Evolutionary conservation across 2,888 invertebrate genomes (phyloP).

Genomic region (Zhengitettix transpicula): DNA sequence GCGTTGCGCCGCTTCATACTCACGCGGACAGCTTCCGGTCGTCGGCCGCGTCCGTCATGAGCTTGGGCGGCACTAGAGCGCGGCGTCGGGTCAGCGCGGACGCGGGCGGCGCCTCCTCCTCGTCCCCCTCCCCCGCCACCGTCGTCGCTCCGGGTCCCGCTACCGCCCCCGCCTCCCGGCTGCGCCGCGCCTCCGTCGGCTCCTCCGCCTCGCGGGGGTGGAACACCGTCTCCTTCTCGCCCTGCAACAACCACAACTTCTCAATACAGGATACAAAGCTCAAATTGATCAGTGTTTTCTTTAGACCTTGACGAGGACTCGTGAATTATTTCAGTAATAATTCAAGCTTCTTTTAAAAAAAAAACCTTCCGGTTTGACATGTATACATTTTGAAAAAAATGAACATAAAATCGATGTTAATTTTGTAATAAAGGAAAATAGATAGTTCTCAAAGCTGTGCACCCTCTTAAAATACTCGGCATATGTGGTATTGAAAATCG

Average conservation of each 20-base stretch:
- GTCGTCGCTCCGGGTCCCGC: neutral
- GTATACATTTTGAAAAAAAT: too few species aligned
- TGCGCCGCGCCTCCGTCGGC: neutral
- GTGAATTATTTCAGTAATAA: too few species aligned
- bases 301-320: too few species aligned
- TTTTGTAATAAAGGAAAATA: too few species aligned
- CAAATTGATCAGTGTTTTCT: too few species aligned
- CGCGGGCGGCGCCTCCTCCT: slow-evolving; percentile 23
- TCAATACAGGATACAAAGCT: too few species aligned
- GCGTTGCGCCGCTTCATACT: neutral
- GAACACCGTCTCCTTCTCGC: slow-evolving; percentile 7
- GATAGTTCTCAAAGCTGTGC: too few species aligned
- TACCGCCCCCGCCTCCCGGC: neutral
- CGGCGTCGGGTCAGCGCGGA: slow-evolving; percentile 24
- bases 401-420: too few species aligned
- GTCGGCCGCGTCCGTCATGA: slow-evolving; percentile 18
- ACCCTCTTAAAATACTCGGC: too few species aligned
- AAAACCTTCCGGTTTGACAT: too few species aligned
- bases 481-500: too few species aligned
- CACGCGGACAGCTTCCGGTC: slow-evolving; percentile 9
- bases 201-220: slow-evolving; percentile 2
- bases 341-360: too few species aligned
- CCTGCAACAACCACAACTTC: neutral
- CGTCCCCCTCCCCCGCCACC: slow-evolving; percentile 13
- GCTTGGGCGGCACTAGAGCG: slow-evolving; percentile 27